Conservation (phyloP, 2,888 invertebrate species). For the Choristoneura rosaceana region DNA sequence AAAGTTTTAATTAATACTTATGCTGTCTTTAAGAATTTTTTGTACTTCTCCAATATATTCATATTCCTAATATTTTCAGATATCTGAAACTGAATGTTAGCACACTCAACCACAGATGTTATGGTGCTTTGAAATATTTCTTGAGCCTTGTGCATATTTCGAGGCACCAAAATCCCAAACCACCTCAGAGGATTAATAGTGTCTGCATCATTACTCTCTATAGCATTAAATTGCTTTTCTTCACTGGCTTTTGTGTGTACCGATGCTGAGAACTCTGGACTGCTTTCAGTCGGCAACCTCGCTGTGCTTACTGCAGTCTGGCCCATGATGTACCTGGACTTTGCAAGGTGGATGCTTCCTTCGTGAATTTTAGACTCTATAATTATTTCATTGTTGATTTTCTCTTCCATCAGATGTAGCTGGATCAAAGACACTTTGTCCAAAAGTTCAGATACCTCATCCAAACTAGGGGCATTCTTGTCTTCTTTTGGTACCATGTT, state of each 20-base stretch:
- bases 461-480: conserved; percentile 44
- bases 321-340: conserved; percentile 91
- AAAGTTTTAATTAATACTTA: not conserved
- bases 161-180: conserved; percentile 95
- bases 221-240: conserved; percentile 70
- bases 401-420: conserved; percentile 90
- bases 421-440: conserved; percentile 89
- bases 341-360: conserved; percentile 91
- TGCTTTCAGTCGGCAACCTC: conserved; percentile 89
- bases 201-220: conserved; percentile 62
- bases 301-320: conserved; percentile 89
- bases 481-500: not conserved
- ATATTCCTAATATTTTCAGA: conserved; percentile 65
- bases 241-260: conserved; percentile 68
- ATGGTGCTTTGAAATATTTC: conserved; percentile 89
- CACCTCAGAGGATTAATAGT: conserved; percentile 90
- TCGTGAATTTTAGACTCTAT: conserved; percentile 89
- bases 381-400: conserved; percentile 87
- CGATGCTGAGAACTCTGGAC: conserved; percentile 75
- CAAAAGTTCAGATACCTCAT: conserved; percentile 84
- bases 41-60: conserved; percentile 61
- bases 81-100: conserved; percentile 89
- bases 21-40: conserved; percentile 49
- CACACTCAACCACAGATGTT: conserved; percentile 88
- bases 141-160: conserved; percentile 91